Evolutionary conservation across 2,797 vertebrate genomes (phyloP), one percentile per base, ranked within the genome.

Genomic region (Margarornis squamiger): DNA sequence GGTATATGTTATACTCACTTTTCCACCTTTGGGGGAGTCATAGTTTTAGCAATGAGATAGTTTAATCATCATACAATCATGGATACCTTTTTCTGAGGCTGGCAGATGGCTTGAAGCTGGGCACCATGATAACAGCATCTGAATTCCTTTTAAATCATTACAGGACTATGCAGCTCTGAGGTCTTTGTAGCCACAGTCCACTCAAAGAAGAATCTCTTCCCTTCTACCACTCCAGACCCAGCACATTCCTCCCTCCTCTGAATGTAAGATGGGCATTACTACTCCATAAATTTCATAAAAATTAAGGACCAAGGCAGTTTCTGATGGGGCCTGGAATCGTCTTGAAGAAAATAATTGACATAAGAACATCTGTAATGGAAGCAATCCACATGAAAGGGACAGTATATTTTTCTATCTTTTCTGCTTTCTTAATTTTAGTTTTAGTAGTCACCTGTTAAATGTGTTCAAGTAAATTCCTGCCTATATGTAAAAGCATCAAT

Each of bases 1-100:
- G 3, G 2, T 43, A 27, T 24, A 21, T 38, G 2, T 59, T 75
- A 39, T 0, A 2, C 3, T 61, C 18, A 26, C 20, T 65, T 78
- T 85, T 26, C 14, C 12, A 34, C 29, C 19, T 66, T 41, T 78
- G 16, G 15, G 7, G 26, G 61, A 19, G 26, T 74, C 9, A 46
- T 4, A 58, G 22, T 14, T 72, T 74, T 65, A 65, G 20, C 23
- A 77, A 12, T 43, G 49, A 48, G 30, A n/a, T 9, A n/a, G 16
- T 74, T 90, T 36, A 55, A n/a, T 41, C 15, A 29, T 34, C 18
- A 55, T 63, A 24, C 14, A 59, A 36, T 39, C 26, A 39, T 17
- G 3, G 36, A 21, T 71, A 8, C 49, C 34, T 63, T 74, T 58
- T 62, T 39, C 36, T 75, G 45, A 48, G 91, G 58, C 24, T 2